Evolutionary conservation across 2,113 vertebrate species (phyloP), one percentile per base, ranked within the genome.

Genomic region (Elaphurus davidianus): DNA sequence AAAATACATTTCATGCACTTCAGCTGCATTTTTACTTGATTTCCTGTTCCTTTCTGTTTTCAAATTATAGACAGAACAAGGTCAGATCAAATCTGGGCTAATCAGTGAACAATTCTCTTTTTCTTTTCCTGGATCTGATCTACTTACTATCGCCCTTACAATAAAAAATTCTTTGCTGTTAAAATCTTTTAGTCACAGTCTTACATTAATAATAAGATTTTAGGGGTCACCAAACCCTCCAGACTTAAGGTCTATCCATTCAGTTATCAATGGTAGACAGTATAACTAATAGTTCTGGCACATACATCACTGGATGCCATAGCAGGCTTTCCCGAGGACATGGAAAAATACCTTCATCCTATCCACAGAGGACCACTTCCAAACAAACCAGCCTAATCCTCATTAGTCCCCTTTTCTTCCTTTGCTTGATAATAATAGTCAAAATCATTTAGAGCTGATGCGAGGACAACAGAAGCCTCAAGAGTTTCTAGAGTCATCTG

Each of bases 1-100:
- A 64, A 97, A 96, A 91, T 90, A 55, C 23, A 52, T 91, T 87
- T 91, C 57, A 19, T n/a, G 17, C 71, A 94, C 86, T 92, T 97
- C 90, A 97, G 45, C 67, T 93, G 45, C 30, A 2, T 36, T 85
- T 98, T 95, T 60, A 60, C 36, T 96, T 87, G 54, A 12, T 88
- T 74, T 83, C 36, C 23, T 89, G 50, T 91, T 62, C 21, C 5
- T 90, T 84, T 13, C 2, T 9, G 33, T 74, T 94, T 90, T 83
- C 33, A 64, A 76, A 54, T 55, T 67, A 50, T 17, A 25, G 74
- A 2, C 12, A 67, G 40, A 84, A 55, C 11, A 93, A 78, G 27
- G 4, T 50, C 33, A 9, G 23, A 8, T n/a, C 5, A 45, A 89
- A 79, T 96, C 67, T 45, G 16, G 6, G 7, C 15, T 57, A 57